These are phyloP conservation scores for Psilopsiagon aurifrons DNA, from an alignment of 2,113 vertebrate genomes.

Conservation along the genomic window DNA sequence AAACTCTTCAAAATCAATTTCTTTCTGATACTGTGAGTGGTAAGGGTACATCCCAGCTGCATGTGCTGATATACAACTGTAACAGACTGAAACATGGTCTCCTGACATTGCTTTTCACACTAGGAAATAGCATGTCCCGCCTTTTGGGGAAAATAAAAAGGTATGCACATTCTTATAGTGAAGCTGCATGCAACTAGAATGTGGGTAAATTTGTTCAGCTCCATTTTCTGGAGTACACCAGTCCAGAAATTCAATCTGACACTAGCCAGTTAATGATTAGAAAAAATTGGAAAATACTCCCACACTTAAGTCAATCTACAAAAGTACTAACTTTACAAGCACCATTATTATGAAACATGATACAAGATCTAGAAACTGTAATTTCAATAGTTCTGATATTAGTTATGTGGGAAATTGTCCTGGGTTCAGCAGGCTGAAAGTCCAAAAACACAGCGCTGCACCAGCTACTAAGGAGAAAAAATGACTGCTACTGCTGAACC, in stretches of 20 bases:
- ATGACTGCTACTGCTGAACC: too few relatives aligned
- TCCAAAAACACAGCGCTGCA: too few relatives aligned
- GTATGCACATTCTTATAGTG: neutral
- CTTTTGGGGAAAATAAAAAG: neutral
- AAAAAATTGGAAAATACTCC: neutral
- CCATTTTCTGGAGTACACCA: neutral
- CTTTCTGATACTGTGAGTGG: neutral
- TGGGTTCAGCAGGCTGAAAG: too few relatives aligned
- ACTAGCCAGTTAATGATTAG: neutral
- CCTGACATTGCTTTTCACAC: neutral
- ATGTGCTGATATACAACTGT: neutral
- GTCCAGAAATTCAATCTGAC: neutral
- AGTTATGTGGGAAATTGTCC: neutral
- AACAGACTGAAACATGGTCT: neutral
- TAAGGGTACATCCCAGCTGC: neutral
- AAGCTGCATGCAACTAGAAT: neutral
- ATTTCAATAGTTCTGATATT: neutral
- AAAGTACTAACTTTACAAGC: neutral
- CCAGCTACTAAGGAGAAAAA: too few relatives aligned
- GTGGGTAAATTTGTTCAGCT: neutral
- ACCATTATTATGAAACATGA: neutral
- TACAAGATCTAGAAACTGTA: neutral
- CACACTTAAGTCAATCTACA: neutral
- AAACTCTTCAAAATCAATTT: neutral
- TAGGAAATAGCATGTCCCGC: neutral